Evolutionary conservation across 1,140 invertebrate species (phyloP), one percentile per base, ranked within the genome.

Genomic region (Uloborus diversus): DNA sequence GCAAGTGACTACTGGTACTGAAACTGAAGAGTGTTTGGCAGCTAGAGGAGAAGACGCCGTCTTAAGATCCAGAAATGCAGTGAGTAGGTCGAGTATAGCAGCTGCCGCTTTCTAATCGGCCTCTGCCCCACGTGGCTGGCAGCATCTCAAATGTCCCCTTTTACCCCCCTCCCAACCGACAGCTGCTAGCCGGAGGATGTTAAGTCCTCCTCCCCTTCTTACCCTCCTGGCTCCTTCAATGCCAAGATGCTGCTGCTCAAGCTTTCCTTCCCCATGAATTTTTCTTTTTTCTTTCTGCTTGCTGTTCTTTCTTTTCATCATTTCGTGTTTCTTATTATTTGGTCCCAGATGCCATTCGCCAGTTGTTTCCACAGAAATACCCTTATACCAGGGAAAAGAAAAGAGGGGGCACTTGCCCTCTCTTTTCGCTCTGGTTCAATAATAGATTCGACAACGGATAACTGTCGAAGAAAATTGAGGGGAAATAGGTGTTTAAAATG

Each of bases 21-120:
- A 69, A 69, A 56, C 66, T 30, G 17, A 23, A 53, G 66, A 25
- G 32, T 30, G 49, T 23, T 28, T 33, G 66, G 23, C 28, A 56
- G 47, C 49, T 56, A 30, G 28, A 56, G 49, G 27, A 23, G 13
- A 37, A 56, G 59, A 51, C 20, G 42, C 53, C 37, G 64, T 33
- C 37, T 71, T 59, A 59, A 71, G 68, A 71, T 59, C 33, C n/a
- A 71, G 68, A 71, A n/a, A 71, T 71, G 35, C 33, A 59, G 68
- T 71, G 53, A 71, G 68, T 71, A 59, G 68, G 68, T 71, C 68
- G 68, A 27, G 28, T 37, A 71, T 33, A 42, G 68, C 68, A 71
- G 68, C 68, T 71, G 68, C 56, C 68, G 56, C 68, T 71, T 71
- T 71, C 68, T 71, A 71, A 71, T 71, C 68, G 68, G 68, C 53